Evolutionary conservation across 2,113 vertebrate genomes (phyloP), one percentile per base, ranked within the genome.

Genomic region (Megaleporinus macrocephalus): DNA sequence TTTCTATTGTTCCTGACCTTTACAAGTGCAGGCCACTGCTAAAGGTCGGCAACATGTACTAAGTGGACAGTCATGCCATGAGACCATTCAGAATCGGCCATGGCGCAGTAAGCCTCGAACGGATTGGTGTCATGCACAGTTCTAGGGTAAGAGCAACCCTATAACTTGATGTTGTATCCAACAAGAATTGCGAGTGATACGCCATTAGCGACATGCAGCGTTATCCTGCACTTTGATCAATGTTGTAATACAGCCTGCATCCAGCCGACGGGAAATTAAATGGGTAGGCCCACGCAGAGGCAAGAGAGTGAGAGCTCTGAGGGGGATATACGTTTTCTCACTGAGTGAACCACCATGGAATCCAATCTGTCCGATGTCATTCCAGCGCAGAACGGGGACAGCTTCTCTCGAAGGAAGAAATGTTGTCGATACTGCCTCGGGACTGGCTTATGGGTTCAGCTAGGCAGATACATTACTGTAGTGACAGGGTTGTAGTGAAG

Each of bases 141-240:
- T 66, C 55, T 2, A 69, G 63, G 68, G 72, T 15, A 68, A 81
- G 74, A 71, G 69, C 14, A 29, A 69, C 49, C 70, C 69, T 75
- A 59, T 75, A 74, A 81, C 69, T 69, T 81, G 26, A 65, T 55
- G 70, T 81, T 59, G 78, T 59, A 30, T 47, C 20, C 53, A 74
- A 51, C 61, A 82, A 79, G 71, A 75, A 74, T 51, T 63, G 44
- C 29, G 63, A 71, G 27, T 29, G 51, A 70, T 68, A 85, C 24
- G 63, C 76, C 78, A 61, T 85, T 85, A 79, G 71, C 36, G 62
- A 83, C 18, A 61, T 77, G 61, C 80, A 79, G 61, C 63, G 62
- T 74, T 83, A 77, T 81, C 74, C 82, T 79, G 73, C 83, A 75
- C 73, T 87, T 85, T 86, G 78, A 88, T 89, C 83, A 80, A 81